Conservation (phyloP, 2,888 invertebrate species). For the Deilephila porcellus region DNA sequence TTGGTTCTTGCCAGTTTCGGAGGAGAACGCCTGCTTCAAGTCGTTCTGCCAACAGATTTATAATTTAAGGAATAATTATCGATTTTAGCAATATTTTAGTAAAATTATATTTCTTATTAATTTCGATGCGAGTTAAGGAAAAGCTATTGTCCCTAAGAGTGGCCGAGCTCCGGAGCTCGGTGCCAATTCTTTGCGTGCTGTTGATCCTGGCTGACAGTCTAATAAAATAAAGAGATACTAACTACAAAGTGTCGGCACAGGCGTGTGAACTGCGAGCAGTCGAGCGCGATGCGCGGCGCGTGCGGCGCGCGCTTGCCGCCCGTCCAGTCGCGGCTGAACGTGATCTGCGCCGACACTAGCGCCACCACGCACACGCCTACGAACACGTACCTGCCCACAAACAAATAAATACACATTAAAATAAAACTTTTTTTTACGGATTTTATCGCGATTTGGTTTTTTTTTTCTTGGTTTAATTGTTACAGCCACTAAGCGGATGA, state of each 20-base stretch:
- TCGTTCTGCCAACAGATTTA: slow-evolving; percentile 68
- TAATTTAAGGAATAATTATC: not conserved
- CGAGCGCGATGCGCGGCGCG: slow-evolving; percentile 50
- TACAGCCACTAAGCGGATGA: too few relatives aligned
- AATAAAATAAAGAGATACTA: slow-evolving; percentile 43
- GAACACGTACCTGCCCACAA: not conserved
- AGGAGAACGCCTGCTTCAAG: slow-evolving; percentile 64
- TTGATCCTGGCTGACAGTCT: too few relatives aligned
- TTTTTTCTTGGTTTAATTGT: too few relatives aligned
- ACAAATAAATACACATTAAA: not conserved
- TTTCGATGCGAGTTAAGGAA: too few relatives aligned
- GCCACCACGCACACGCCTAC: slow-evolving; percentile 63
- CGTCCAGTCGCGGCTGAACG: slow-evolving; percentile 81
- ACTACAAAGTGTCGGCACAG: slow-evolving; percentile 77
- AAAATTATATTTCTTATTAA: not conserved
- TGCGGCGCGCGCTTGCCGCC: slow-evolving; percentile 73
- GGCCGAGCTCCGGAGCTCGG: too few relatives aligned
- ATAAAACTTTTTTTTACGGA: too few relatives aligned
- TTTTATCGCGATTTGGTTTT: too few relatives aligned
- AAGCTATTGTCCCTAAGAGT: too few relatives aligned
- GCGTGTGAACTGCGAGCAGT: slow-evolving; percentile 73
- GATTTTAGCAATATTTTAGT: not conserved
- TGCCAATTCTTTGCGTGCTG: too few relatives aligned
- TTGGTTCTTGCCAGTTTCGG: slow-evolving; percentile 56
- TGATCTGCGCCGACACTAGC: slow-evolving; percentile 76